A percentile compares a stretch with the other conserved stretches of the same genome.
These are phyloP conservation scores for Gastrophryne carolinensis DNA, from an alignment of 2,797 vertebrate species.

Conservation along the genomic window DNA sequence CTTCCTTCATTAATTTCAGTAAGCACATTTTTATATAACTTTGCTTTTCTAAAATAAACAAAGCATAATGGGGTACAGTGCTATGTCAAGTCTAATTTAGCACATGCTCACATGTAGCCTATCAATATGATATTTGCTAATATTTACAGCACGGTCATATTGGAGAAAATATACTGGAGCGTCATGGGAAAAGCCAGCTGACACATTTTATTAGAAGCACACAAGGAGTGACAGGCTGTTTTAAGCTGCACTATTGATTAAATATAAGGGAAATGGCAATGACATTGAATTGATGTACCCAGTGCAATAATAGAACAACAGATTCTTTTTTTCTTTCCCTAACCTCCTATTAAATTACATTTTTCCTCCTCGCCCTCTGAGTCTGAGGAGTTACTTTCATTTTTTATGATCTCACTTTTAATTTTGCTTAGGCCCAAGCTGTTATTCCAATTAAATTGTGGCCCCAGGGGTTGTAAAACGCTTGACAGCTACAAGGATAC, in stretches of 20 bases:
- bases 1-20: too few species aligned
- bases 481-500: constrained; percentile 32
- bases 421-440: constrained; percentile 37
- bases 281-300: not conserved
- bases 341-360: constrained; percentile 14
- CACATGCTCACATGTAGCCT: too few species aligned
- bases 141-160: not conserved
- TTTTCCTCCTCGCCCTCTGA: not conserved
- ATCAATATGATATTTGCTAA: not conserved
- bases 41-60: too few species aligned
- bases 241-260: constrained; percentile 1
- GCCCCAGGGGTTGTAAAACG: constrained; percentile 29
- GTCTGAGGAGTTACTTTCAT: constrained; percentile 19
- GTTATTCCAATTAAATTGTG: constrained; percentile 48
- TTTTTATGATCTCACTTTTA: constrained; percentile 6
- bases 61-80: too few species aligned
- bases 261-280: constrained; percentile 11
- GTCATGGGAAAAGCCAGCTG: not conserved
- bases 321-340: constrained; percentile 14
- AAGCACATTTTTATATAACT: too few species aligned
- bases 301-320: constrained; percentile 17
- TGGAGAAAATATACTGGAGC: not conserved
- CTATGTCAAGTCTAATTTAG: too few species aligned
- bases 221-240: not conserved
- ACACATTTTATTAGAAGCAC: not conserved